Percentiles rank a stretch among this genome's conserved stretches.
These are phyloP conservation scores for Charadrius vociferus DNA, from an alignment of 2,113 vertebrate species.

Conservation along the genomic window DNA sequence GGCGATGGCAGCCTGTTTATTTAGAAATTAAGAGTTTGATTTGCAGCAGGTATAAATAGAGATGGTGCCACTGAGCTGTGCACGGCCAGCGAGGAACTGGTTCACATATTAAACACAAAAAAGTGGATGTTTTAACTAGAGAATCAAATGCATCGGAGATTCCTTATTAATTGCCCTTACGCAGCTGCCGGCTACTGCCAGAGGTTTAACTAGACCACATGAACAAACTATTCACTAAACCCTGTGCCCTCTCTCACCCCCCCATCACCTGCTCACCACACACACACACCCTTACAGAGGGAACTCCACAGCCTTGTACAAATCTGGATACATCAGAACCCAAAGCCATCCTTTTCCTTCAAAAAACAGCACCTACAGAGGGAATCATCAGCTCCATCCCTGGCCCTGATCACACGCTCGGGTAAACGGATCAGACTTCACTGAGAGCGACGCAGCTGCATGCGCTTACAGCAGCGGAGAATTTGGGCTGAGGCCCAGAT, in stretches of 20 bases:
- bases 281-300: rapidly evolving
- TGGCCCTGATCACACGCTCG: rapidly evolving
- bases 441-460: neutral
- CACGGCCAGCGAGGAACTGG: neutral
- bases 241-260: neutral
- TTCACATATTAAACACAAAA: neutral
- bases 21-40: neutral
- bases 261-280: neutral
- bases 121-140: neutral
- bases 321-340: neutral
- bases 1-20: neutral
- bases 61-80: neutral
- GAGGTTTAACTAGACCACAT: neutral
- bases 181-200: neutral
- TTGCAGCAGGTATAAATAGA: neutral
- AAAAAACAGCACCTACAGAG: neutral
- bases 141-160: neutral
- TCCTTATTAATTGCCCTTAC: neutral
- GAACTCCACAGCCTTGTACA: neutral
- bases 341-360: neutral
- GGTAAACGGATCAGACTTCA: rapidly evolving
- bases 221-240: neutral
- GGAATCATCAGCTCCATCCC: neutral
- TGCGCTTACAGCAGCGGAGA: neutral
- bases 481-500: slow-evolving; percentile 7